Base-by-base conservation (phyloP, 2,888 invertebrate species). In the Congeria kusceri region DNA sequence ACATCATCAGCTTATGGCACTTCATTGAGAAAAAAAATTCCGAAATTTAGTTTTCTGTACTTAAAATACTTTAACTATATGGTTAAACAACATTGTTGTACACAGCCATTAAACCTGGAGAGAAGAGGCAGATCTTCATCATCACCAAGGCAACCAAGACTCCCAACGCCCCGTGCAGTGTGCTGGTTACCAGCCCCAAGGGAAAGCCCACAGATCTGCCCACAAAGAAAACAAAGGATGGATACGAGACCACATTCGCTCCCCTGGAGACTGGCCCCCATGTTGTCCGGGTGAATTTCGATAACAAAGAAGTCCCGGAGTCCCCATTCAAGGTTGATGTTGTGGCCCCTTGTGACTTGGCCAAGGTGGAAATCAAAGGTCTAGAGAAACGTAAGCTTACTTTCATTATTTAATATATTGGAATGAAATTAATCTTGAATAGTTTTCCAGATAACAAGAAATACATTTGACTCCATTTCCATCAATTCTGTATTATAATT, bases 331-430 rank as follows among this genome's bases (percentile, higher is more conserved):
- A 91, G 83, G 93, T 94, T 73, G 88, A 90, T 56, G 92, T 94
- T 9, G 91, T 92, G 77, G 89, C 93, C 44, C 90, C 80, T 13
- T 80, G 89, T 15, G 93, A 93, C 82, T 85, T 92, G 56, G 88
- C 87, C 53, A 90, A 89, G n/a, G 89, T 93, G 61, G 91, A 86
- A 61, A 92, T 97, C 59, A 96, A 97, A 87, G 97, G 97, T 87
- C 94, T 98, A 61, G 97, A 97, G 93, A 96, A 96, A 92, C 97
- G 97, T 97, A 95, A 96, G 97, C 96, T n/a, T 25, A 15, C 15
- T 58, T 56, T n/a, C n/a, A n/a, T n/a, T n/a, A n/a, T n/a, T n/a
- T 39, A 11, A 39, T 39, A 39, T 39, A 13, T 39, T 39, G 3
- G 39, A n/a, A n/a, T 3, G 39, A 39, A 32, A 32, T 32, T 7